Evolutionary conservation across 2,888 invertebrate species (phyloP), one percentile per base, ranked within the genome.

Genomic region (Xestoiulus laeticollis): DNA sequence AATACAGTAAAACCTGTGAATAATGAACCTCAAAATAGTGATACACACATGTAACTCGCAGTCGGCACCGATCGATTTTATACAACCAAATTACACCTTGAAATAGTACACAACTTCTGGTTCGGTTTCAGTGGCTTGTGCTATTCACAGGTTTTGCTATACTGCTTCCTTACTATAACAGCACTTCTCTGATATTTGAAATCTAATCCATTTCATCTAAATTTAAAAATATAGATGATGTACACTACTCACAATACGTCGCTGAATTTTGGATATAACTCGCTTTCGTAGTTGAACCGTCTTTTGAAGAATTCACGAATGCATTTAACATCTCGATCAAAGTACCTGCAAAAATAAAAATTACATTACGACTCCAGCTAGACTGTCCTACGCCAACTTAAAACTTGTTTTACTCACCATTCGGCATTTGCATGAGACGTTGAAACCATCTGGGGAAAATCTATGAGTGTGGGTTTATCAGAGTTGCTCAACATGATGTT

Each of bases 361-460:
- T 53, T 82, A 6, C 10, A 43, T 30, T 14, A n/a, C 16, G 1
- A 8, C 85, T 53, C 38, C 22, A 32, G n/a, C 1, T 30, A 83
- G 4, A 59, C 12, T 26, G 83, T 14, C 32, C 32, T 53, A 22
- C 85, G 48, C 83, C 87, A 2, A 8, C 32, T 32, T 10, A 78
- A 14, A 48, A 48, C 4, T 10, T 12, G 4, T 4, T 48, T 33
- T 44, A 89, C 94, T 94, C 92, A 97, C 95, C 95, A 93, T 94
- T 94, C 95, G 84, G 99, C 99, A 92, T 99, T 98, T 59, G 93
- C 91, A 92, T 99, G 99, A 33, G 96, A 95, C 0, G 96, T 98
- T 8, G 99, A 98, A 87, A 99, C 95, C 99, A 99, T 99, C 93
- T 99, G 99, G 0, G 99, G 99, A 92, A 99, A 99, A 93, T 99